Evolutionary conservation across 2,113 vertebrate species (phyloP).

Genomic region (Muntiacus reevesi): DNA sequence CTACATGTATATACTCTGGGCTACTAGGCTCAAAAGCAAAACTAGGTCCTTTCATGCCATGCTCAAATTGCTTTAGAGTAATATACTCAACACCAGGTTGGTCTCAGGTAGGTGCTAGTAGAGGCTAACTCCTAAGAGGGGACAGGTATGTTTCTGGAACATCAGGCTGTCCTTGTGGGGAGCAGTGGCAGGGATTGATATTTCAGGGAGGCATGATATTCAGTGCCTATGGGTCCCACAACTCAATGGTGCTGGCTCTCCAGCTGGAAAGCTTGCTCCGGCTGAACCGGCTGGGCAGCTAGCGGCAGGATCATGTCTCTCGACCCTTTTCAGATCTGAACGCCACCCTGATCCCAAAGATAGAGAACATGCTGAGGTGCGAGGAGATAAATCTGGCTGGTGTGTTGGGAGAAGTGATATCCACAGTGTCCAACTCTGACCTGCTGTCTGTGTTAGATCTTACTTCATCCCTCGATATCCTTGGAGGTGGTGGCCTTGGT

Average conservation of each 20-base stretch:
- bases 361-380: constrained; percentile 35
- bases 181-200: neutral
- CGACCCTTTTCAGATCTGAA: constrained; percentile 44
- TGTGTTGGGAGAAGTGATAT: neutral
- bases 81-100: neutral
- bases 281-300: neutral
- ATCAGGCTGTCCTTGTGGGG: neutral
- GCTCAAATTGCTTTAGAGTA: neutral
- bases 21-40: neutral
- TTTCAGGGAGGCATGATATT: neutral
- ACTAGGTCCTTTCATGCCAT: neutral
- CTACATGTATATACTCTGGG: neutral
- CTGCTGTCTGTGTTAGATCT: neutral
- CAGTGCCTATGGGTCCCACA: neutral
- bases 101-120: neutral
- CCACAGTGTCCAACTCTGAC: neutral
- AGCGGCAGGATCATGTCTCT: neutral
- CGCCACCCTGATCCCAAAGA: neutral
- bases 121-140: neutral
- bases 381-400: neutral
- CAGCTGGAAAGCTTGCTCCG: neutral
- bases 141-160: neutral
- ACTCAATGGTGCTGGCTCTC: neutral
- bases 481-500: neutral
- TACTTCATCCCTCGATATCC: neutral